phyloP scores from a whole-genome alignment of 2,113 vertebrate genomes.

The Synchiropus splendidus region DNA sequence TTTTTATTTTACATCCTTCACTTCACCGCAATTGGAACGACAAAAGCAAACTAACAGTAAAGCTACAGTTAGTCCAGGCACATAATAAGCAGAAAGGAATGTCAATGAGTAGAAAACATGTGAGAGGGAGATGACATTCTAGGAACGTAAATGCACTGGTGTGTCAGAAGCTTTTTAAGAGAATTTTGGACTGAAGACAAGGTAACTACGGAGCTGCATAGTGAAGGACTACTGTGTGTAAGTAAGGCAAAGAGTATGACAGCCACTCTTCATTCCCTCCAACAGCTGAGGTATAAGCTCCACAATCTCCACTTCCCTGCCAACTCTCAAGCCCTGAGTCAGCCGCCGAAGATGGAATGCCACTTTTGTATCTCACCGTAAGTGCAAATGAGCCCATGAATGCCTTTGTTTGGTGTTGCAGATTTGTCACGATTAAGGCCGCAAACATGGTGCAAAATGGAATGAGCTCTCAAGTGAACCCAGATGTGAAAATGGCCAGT shows the following conservation, averaged over 20 bases:
- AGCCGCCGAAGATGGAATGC: constrained; percentile 18
- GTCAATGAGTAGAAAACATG: constrained; percentile 35
- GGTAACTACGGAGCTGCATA: constrained; percentile 13
- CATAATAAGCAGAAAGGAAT: constrained; percentile 39
- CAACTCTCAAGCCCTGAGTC: constrained; percentile 15
- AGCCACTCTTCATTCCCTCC: constrained; percentile 13
- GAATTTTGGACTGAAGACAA: constrained; percentile 19
- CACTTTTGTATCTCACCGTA: constrained; percentile 10
- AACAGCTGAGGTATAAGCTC: constrained; percentile 19
- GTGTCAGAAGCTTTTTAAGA: constrained; percentile 20
- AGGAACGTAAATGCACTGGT: constrained; percentile 41
- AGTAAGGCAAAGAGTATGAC: background rate
- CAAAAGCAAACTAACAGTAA: constrained; percentile 44
- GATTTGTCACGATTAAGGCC: no score
- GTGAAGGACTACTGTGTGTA: no score
- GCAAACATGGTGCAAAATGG: no score
- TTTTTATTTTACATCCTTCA: constrained; percentile 59
- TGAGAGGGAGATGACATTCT: constrained; percentile 32
- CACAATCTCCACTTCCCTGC: constrained; percentile 5
- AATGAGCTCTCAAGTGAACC: no score
- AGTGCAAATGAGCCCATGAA: background rate
- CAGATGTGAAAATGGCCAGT: no score
- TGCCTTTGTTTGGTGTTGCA: no score
- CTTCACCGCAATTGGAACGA: constrained; percentile 46
- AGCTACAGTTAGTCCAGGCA: constrained; percentile 60